A percentile compares a stretch with the other conserved stretches of the same genome.
Conservation (phyloP, 2,888 invertebrate genomes). For the Ditylenchus weischeri region DNA sequence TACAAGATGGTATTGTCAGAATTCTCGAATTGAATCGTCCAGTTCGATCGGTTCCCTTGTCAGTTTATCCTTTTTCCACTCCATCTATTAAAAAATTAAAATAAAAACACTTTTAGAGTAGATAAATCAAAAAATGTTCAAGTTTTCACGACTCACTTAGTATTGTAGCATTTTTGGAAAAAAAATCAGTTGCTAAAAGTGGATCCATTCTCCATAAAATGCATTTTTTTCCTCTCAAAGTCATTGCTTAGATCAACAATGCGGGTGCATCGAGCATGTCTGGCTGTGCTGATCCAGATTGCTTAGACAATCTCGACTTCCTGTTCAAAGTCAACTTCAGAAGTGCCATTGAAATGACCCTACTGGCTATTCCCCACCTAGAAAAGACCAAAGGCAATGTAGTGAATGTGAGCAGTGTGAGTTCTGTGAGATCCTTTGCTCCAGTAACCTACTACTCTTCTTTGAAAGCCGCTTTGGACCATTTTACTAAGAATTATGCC, state of each 20-base stretch:
- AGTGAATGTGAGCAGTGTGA: conserved; percentile 26
- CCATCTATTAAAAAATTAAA: too few relatives aligned
- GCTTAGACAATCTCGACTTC: conserved; percentile 5
- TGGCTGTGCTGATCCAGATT: background rate
- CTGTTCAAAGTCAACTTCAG: conserved; percentile 2
- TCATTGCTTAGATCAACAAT: background rate
- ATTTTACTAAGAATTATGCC: conserved; percentile 2
- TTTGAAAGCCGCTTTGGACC: conserved; percentile 20
- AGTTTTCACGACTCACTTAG: too few relatives aligned
- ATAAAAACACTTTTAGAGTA: too few relatives aligned
- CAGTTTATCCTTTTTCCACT: too few relatives aligned
- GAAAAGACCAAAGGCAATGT: conserved; percentile 23
- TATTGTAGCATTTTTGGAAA: too few relatives aligned
- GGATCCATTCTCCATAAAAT: too few relatives aligned
- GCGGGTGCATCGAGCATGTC: background rate
- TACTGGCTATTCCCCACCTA: conserved; percentile 16
- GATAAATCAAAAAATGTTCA: too few relatives aligned
- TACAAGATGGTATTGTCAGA: too few relatives aligned
- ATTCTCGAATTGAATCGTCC: too few relatives aligned
- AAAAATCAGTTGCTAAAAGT: too few relatives aligned
- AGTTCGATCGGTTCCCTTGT: too few relatives aligned
- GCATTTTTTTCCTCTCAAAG: background rate
- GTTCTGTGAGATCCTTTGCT: conserved; percentile 12
- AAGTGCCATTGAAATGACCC: conserved; percentile 18
- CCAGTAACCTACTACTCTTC: conserved; percentile 23